A percentile compares a stretch with the other conserved stretches of the same genome.
These are phyloP conservation scores for Coregonus suidteri DNA, from an alignment of 2,797 vertebrate genomes.

Conservation along the genomic window DNA sequence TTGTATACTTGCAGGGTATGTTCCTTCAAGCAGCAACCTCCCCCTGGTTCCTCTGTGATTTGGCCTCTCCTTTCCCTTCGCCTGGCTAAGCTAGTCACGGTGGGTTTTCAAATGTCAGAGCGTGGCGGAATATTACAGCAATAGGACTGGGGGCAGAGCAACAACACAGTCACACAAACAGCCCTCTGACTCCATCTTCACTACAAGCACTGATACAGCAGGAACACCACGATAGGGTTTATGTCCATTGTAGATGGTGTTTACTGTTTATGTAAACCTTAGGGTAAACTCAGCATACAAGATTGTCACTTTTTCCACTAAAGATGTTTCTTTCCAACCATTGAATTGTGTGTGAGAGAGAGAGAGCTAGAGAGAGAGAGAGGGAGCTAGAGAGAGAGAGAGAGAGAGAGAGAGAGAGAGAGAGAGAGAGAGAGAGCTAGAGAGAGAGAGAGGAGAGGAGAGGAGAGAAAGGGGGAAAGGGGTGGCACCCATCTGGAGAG, in stretches of 20 bases:
- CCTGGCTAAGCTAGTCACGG: slow-evolving; percentile 38
- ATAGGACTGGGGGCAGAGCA: slow-evolving; percentile 48
- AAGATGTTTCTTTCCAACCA: not conserved
- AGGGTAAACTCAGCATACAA: slow-evolving; percentile 16
- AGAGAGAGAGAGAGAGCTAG: slow-evolving; percentile 6
- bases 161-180: slow-evolving; percentile 14
- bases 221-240: slow-evolving; percentile 27
- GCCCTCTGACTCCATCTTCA: slow-evolving; percentile 20
- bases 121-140: slow-evolving; percentile 34
- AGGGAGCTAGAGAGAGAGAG: slow-evolving; percentile 5
- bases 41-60: slow-evolving; percentile 28
- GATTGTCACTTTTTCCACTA: not conserved
- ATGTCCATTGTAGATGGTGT: slow-evolving; percentile 7
- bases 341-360: not conserved
- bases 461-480: slow-evolving; percentile 20
- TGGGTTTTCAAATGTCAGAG: slow-evolving; percentile 57
- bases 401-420: not conserved
- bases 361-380: not conserved
- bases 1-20: slow-evolving; percentile 32
- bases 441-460: not conserved
- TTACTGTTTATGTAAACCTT: slow-evolving; percentile 21
- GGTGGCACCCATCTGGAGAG: slow-evolving; percentile 26
- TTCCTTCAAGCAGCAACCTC: slow-evolving; percentile 23
- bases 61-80: slow-evolving; percentile 35
- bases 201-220: slow-evolving; percentile 23